These are phyloP conservation scores for Holacanthella duospinosa DNA, from an alignment of 2,888 invertebrate genomes.

Conservation along the genomic window DNA sequence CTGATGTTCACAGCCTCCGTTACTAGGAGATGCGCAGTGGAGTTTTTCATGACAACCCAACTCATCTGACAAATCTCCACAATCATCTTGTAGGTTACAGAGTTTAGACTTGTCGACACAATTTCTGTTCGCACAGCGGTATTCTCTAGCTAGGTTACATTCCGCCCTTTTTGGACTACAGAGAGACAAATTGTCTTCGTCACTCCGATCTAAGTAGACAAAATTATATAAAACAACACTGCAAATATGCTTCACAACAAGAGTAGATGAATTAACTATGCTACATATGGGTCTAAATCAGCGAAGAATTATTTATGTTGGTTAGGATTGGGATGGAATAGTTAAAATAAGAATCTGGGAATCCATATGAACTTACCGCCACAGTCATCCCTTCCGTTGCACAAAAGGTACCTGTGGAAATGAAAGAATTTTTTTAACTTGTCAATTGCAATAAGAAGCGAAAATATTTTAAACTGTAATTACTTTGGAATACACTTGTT, in stretches of 20 bases:
- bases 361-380: constrained; percentile 47
- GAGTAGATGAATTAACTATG: too few species aligned
- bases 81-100: constrained; percentile 83
- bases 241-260: neutral
- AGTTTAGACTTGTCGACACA: constrained; percentile 68
- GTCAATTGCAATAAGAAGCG: neutral
- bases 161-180: constrained; percentile 65
- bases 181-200: constrained; percentile 88
- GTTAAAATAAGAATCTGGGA: neutral
- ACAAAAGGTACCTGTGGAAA: constrained; percentile 80
- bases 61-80: constrained; percentile 82
- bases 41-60: constrained; percentile 58
- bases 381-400: constrained; percentile 86
- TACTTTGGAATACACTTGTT: constrained; percentile 64
- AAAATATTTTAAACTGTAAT: too few species aligned
- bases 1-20: constrained; percentile 83
- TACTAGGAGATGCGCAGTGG: constrained; percentile 40
- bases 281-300: too few species aligned
- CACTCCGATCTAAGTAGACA: constrained; percentile 56
- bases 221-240: neutral
- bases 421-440: constrained; percentile 42
- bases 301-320: too few species aligned
- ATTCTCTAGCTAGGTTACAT: constrained; percentile 58
- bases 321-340: too few species aligned
- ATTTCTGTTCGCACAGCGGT: constrained; percentile 74